These are phyloP conservation scores for Pogonognathellus flavescens DNA, from an alignment of 1,140 invertebrate species.

Conservation along the genomic window DNA sequence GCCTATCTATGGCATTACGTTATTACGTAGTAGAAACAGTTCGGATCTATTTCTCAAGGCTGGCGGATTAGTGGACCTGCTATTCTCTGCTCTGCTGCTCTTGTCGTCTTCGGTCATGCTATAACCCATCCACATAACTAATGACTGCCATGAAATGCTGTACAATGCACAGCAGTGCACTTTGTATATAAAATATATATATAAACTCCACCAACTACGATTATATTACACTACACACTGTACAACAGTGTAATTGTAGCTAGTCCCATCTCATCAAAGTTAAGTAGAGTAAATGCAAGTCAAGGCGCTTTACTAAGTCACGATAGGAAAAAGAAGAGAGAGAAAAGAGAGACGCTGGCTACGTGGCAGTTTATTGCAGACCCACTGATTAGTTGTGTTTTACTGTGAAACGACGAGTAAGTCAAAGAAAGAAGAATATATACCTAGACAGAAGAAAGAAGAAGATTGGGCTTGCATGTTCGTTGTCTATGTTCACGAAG, in stretches of 20 bases:
- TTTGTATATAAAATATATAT: too few relatives aligned
- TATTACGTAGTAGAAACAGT: too few relatives aligned
- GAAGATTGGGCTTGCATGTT: neutral
- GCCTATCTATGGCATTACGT: too few relatives aligned
- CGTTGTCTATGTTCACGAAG: neutral
- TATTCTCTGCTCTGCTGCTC: neutral
- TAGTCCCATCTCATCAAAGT: slow-evolving; percentile 26
- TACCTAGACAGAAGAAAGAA: neutral
- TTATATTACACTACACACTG: neutral
- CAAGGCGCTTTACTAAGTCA: slow-evolving; percentile 1
- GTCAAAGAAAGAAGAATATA: neutral
- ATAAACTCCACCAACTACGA: too few relatives aligned
- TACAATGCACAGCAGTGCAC: slow-evolving; percentile 1
- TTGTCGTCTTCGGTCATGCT: too few relatives aligned
- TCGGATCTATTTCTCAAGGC: too few relatives aligned
- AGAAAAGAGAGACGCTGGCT: neutral
- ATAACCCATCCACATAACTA: slow-evolving; percentile 13
- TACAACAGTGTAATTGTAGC: neutral
- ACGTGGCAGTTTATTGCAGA: neutral
- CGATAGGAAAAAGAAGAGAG: neutral
- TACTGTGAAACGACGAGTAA: neutral
- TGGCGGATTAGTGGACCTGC: too few relatives aligned
- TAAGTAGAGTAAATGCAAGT: slow-evolving; percentile 1
- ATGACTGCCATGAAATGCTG: slow-evolving; percentile 7
- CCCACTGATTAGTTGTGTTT: slow-evolving; percentile 23